These are phyloP conservation scores for Nerophis lumbriciformis DNA, from an alignment of 2,113 vertebrate genomes.

Conservation along the genomic window DNA sequence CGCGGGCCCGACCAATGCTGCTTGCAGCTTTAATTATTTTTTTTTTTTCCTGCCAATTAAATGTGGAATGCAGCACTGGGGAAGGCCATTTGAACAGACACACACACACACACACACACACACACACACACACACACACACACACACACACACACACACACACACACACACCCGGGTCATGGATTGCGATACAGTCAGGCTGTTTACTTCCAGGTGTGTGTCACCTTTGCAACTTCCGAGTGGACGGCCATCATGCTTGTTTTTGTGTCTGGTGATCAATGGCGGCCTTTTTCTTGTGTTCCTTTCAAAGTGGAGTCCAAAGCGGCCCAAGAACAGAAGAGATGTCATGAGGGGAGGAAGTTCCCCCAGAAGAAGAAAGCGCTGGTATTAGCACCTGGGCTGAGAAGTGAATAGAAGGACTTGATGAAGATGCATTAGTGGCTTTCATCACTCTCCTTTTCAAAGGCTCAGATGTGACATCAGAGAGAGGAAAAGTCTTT, in stretches of 20 bases:
- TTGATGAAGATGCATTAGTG: slow-evolving; percentile 69
- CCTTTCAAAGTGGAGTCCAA: too few relatives aligned
- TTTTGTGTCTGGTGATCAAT: slow-evolving; percentile 21
- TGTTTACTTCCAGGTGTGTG: slow-evolving; percentile 17
- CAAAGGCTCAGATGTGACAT: slow-evolving; percentile 69
- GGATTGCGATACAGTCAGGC: too few relatives aligned
- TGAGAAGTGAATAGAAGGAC: slow-evolving; percentile 53
- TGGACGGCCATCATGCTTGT: too few relatives aligned
- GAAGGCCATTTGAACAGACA: slow-evolving; percentile 56
- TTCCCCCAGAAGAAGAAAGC: slow-evolving; percentile 12
- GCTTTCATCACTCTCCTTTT: slow-evolving; percentile 67
- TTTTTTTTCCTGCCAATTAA: slow-evolving; percentile 60
- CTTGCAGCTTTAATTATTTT: too few relatives aligned
- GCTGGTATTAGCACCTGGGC: slow-evolving; percentile 43
- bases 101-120: too few relatives aligned
- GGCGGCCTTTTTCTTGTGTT: slow-evolving; percentile 1
- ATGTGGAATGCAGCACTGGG: slow-evolving; percentile 64
- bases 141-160: too few relatives aligned
- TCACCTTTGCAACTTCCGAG: slow-evolving; percentile 31
- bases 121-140: too few relatives aligned
- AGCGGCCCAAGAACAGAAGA: slow-evolving; percentile 7
- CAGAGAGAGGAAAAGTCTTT: slow-evolving; percentile 70
- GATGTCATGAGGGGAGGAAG: slow-evolving; percentile 27
- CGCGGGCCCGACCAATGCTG: too few relatives aligned
- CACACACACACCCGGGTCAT: too few relatives aligned